phyloP scores from a whole-genome alignment of 2,797 vertebrate species.

The Semaprochilodus insignis region DNA sequence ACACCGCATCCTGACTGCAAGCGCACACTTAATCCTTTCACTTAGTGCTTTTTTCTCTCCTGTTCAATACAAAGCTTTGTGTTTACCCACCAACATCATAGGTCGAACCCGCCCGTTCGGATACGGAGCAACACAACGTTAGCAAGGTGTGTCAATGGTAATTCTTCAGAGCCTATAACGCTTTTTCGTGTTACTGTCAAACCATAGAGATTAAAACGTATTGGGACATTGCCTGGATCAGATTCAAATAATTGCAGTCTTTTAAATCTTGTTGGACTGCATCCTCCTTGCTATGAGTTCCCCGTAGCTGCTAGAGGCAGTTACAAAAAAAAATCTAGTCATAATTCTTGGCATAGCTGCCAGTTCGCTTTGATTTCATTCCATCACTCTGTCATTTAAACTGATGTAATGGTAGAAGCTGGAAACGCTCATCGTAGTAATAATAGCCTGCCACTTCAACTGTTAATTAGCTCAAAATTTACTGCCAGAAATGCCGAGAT shows the following conservation, averaged over 20 bases:
- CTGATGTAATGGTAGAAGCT: neutral
- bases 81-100: slow-evolving; percentile 10
- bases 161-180: neutral
- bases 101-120: neutral
- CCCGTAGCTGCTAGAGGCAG: neutral
- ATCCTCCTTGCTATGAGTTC: neutral
- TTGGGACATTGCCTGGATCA: neutral
- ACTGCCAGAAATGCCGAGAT: neutral
- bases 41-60: slow-evolving; percentile 19
- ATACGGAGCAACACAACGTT: neutral
- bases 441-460: neutral
- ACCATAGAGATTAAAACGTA: neutral
- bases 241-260: neutral
- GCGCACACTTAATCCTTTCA: neutral
- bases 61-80: slow-evolving; percentile 19
- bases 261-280: neutral
- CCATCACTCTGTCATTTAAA: neutral
- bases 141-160: neutral
- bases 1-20: neutral
- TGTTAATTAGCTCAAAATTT: neutral
- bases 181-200: neutral
- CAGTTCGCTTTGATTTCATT: neutral
- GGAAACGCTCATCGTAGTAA: neutral
- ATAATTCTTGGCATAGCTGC: neutral
- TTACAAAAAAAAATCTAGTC: neutral